Percentiles rank a stretch among this genome's conserved stretches.
Evolutionary conservation across 2,113 vertebrate species (phyloP).

Genomic region (Bothrops jararaca): DNA sequence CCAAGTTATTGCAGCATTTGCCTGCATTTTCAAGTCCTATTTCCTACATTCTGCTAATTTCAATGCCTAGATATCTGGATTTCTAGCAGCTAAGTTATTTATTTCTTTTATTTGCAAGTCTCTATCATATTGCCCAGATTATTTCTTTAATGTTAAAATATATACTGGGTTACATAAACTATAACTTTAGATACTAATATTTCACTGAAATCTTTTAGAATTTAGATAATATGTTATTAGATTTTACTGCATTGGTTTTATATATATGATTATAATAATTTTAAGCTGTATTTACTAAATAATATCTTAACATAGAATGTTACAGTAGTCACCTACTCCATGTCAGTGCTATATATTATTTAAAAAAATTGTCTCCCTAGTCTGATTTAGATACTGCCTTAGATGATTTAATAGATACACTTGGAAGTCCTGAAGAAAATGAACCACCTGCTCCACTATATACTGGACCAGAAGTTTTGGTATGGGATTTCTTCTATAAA

Average conservation of each 20-base stretch:
- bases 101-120: not conserved
- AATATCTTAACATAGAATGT: not conserved
- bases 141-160: not conserved
- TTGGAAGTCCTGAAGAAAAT: constrained; percentile 63
- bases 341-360: not conserved
- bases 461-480: constrained; percentile 66
- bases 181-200: not conserved
- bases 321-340: not conserved
- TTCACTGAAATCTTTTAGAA: not conserved
- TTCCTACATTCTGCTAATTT: not conserved
- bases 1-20: not conserved
- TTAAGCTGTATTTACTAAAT: not conserved
- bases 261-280: not conserved
- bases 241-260: not conserved
- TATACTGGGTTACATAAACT: not conserved
- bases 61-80: not conserved
- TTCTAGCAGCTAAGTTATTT: not conserved
- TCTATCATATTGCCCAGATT: not conserved
- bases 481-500: constrained; percentile 34
- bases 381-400: constrained; percentile 65
- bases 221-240: not conserved
- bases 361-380: constrained; percentile 53
- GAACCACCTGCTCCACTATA: constrained; percentile 57
- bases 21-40: not conserved
- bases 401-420: constrained; percentile 69